Evolutionary conservation across 2,113 vertebrate species (phyloP), one percentile per base, ranked within the genome.

Genomic region (Xenopus borealis): DNA sequence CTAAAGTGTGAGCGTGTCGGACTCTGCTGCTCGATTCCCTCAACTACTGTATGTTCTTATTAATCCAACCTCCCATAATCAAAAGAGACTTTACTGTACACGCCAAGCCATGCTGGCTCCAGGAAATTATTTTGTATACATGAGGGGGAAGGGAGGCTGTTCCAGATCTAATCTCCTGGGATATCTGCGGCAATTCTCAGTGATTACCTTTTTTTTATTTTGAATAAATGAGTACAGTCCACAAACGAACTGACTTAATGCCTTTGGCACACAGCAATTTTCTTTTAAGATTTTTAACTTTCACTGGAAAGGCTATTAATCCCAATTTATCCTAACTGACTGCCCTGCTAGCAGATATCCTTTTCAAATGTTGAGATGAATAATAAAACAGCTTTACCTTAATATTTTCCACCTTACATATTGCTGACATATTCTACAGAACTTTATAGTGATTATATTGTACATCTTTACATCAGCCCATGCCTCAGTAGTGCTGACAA

Each of bases 111-210:
- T n/a, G 27, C 58, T 55, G 73, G 73, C 73, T 76, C 73, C 73
- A 69, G 73, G 59, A 76, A 76, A 69, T 64, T 44, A 69, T 75
- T 69, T 47, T 76, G 73, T 76, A 76, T 76, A 76, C 61, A 76
- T 46, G 73, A 76, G 73, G 66, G 73, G 67, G 59, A 62, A 63
- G 47, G 47, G 40, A 55, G 73, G 47, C 66, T 57, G 58, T 18
- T 62, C 57, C 45, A 18, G 12, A 40, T 62, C 10, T 3, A 23
- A 61, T 76, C 73, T 76, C 73, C 13, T 4, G 74, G 53, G 67
- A 69, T 62, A 68, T 46, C 19, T 30, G 16, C 19, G 65, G 44
- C 72, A 50, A 68, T 68, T 63, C 66, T 76, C 12, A 14, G 45
- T 40, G 50, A 70, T 76, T 57, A 57, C 74, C 66, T 55, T 62